Percentiles rank a stretch among this genome's conserved stretches.
phyloP scores from a whole-genome alignment of 2,888 invertebrate species.

The Lamproptera curius region DNA sequence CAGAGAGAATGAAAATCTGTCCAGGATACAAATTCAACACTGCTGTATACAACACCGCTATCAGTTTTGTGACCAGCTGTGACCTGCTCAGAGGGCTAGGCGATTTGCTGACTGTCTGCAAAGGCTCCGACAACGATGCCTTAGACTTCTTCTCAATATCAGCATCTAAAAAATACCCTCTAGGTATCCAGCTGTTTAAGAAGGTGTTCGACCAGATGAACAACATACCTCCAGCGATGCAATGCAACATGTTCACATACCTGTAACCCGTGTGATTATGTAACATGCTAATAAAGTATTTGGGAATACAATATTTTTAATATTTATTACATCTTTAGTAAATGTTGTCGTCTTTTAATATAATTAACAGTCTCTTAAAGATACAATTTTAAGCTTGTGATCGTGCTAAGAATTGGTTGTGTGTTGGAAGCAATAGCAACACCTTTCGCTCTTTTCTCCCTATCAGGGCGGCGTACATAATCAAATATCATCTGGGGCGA shows the following conservation, averaged over 20 bases:
- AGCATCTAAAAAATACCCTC: not conserved
- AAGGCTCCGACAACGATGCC: not conserved
- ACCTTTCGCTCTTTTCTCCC: no score
- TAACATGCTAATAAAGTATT: not conserved
- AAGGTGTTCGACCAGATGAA: not conserved
- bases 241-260: not conserved
- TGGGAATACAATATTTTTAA: no score
- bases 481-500: no score
- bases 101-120: not conserved
- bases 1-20: not conserved
- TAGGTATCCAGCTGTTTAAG: conserved; percentile 2
- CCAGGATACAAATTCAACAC: conserved; percentile 1
- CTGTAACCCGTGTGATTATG: conserved; percentile 1
- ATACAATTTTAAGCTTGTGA: no score
- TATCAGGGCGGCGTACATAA: no score
- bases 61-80: conserved; percentile 3
- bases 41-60: not conserved
- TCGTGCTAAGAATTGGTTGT: no score
- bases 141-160: conserved; percentile 2
- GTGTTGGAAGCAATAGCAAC: no score
- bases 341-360: no score
- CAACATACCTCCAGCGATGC: not conserved
- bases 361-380: no score
- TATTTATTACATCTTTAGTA: no score
- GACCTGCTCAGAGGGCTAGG: conserved; percentile 4